Evolutionary conservation across 64 coral and sea anemone genomes (phyloP), one percentile per base, ranked within the genome.

Genomic region (Stichodactyla mertensii): DNA sequence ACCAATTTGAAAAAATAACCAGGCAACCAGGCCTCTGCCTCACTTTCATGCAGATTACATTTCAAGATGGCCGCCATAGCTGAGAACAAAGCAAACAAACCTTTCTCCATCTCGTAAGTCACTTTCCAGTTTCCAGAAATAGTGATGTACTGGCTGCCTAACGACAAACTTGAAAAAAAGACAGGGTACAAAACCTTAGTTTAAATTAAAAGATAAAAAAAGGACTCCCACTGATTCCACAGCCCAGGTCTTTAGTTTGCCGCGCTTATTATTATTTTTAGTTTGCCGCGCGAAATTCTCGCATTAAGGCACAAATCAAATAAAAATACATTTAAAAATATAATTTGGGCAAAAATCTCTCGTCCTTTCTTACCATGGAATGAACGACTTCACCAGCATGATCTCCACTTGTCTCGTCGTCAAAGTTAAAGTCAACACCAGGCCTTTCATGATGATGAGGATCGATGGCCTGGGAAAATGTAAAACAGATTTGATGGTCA

Each of bases 331-430:
- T 1, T 11, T 15, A 58, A 58, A 58, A 9, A 58, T 11, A 6
- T 15, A 4, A 64, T 19, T 64, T 15, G 1, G 7, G n/a, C 19
- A n/a, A 20, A 22, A 69, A 20, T 9, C n/a, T 69, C 7, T 69
- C 2, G 19, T 20, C 19, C 1, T 51, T 23, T 22, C 51, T 81
- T 23, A 81, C 78, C 78, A 81, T 81, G 14, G 83, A 52, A 52
- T 85, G 83, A 24, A 61, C 56, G 60, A 85, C 55, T 85, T 85
- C 83, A 31, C 54, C 83, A 61, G 55, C 12, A 85, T 85, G 55
- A 4, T 36, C 83, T 1, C 61, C 23, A 15, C 52, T 64, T 7
- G 55, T n/a, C 2, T 85, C 83, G 5, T 64, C 57, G 61, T 85
- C 83, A 85, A 85, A 62, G 12, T 62, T 56, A 18, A 85, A 36